These are phyloP conservation scores for Cylas formicarius DNA, from an alignment of 1,140 invertebrate genomes.

Conservation along the genomic window DNA sequence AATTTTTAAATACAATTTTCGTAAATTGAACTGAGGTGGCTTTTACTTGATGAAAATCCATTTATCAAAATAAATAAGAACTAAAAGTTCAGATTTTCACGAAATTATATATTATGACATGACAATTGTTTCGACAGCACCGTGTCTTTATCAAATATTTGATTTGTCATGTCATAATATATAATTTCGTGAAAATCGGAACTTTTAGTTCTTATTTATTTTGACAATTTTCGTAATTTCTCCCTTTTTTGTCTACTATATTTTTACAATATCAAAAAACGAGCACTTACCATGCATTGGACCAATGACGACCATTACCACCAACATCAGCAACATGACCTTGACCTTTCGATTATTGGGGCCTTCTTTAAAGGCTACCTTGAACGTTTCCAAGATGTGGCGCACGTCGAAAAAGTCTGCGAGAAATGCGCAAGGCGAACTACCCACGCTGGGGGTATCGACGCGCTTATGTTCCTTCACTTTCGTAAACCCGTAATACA, in stretches of 20 bases:
- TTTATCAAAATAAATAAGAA: too few species aligned
- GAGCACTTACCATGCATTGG: conserved; percentile 66
- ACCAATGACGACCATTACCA: conserved; percentile 75
- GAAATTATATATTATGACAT: too few species aligned
- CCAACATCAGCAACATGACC: conserved; percentile 67
- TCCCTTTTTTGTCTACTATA: background rate
- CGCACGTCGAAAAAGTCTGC: conserved; percentile 65
- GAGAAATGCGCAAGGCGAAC: conserved; percentile 34
- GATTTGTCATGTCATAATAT: too few species aligned
- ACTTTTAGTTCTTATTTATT: too few species aligned
- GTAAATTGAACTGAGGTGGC: too few species aligned
- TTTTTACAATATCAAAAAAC: conserved; percentile 1
- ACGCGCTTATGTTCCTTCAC: conserved; percentile 54
- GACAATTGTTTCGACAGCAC: too few species aligned
- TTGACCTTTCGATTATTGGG: conserved; percentile 61
- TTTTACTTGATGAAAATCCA: too few species aligned
- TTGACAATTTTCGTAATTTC: too few species aligned
- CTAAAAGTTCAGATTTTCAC: too few species aligned
- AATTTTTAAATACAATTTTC: too few species aligned
- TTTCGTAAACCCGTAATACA: conserved; percentile 60
- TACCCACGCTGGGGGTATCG: conserved; percentile 40
- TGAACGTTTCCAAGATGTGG: conserved; percentile 65
- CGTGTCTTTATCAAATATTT: too few species aligned
- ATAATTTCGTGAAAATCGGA: too few species aligned
- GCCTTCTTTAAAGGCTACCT: conserved; percentile 67